A percentile compares a stretch with the other conserved stretches of the same genome.
Conservation (phyloP, 2,888 invertebrate species). For the Acronicta alni region DNA sequence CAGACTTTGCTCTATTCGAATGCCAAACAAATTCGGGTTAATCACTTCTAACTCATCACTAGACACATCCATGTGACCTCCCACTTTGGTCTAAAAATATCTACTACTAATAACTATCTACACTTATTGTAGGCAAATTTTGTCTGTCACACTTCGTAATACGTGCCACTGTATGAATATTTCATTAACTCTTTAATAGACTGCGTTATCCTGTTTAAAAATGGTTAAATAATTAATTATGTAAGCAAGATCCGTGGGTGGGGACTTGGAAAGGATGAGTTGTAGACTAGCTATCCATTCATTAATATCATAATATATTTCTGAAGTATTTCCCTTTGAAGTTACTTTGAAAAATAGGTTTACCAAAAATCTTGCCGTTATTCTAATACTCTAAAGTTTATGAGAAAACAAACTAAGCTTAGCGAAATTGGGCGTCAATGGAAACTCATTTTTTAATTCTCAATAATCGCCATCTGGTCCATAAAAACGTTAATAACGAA, state of each 20-base stretch:
- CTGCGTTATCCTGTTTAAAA: conserved; percentile 64
- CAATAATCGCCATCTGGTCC: conserved; percentile 48
- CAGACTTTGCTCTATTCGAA: conserved; percentile 37
- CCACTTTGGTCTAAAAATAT: conserved; percentile 67
- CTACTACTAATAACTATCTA: conserved; percentile 58
- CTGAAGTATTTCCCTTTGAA: neutral
- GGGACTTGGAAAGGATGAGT: conserved; percentile 30
- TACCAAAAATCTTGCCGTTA: neutral
- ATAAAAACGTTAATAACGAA: conserved; percentile 61
- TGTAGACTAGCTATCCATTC: conserved; percentile 37
- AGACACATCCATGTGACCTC: conserved; percentile 56
- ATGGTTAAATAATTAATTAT: conserved; percentile 64
- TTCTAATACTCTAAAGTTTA: conserved; percentile 22
- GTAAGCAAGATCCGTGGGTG: conserved; percentile 57
- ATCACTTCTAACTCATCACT: conserved; percentile 63
- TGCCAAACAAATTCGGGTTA: conserved; percentile 65
- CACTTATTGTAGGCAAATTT: conserved; percentile 63
- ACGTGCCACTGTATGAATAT: conserved; percentile 58
- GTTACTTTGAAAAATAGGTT: conserved; percentile 12
- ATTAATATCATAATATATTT: conserved; percentile 37
- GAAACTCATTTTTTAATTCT: conserved; percentile 45
- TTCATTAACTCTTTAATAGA: conserved; percentile 56
- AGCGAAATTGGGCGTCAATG: conserved; percentile 41
- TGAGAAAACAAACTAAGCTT: conserved; percentile 18
- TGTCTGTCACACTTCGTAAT: conserved; percentile 53